Evolutionary conservation across 1,140 invertebrate genomes (phyloP).

Genomic region (Anoplolepis gracilipes): DNA sequence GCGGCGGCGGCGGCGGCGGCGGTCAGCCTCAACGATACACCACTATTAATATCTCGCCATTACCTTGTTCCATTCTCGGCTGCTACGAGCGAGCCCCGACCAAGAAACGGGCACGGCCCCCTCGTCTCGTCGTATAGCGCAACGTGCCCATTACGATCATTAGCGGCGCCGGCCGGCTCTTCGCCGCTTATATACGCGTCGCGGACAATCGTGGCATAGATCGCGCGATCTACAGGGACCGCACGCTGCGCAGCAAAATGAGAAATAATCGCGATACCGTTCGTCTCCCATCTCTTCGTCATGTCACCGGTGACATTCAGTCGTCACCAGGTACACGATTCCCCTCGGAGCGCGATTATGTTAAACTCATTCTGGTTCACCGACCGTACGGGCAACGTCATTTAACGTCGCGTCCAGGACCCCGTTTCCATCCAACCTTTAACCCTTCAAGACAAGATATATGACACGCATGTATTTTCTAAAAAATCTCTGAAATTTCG

Average conservation of each 20-base stretch:
- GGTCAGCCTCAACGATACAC: slow-evolving; percentile 9
- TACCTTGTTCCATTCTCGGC: slow-evolving; percentile 55
- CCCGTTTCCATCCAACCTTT: neutral
- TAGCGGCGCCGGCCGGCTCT: slow-evolving; percentile 46
- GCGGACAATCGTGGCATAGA: neutral
- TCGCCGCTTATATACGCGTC: slow-evolving; percentile 16
- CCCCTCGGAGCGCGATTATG: neutral
- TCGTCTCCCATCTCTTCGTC: slow-evolving; percentile 41
- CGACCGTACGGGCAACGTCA: slow-evolving; percentile 24
- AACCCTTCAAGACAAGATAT: neutral
- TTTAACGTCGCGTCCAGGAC: slow-evolving; percentile 1
- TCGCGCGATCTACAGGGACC: slow-evolving; percentile 55
- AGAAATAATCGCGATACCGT: slow-evolving; percentile 56
- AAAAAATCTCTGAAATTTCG: neutral
- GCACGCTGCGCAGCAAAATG: slow-evolving; percentile 53
- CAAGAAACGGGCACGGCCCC: slow-evolving; percentile 2
- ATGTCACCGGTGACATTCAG: slow-evolving; percentile 42
- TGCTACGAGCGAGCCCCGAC: slow-evolving; percentile 29
- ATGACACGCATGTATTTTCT: neutral
- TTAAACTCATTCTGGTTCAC: slow-evolving; percentile 42
- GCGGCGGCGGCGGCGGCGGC: slow-evolving; percentile 24
- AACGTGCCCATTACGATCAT: slow-evolving; percentile 61
- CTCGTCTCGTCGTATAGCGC: slow-evolving; percentile 15
- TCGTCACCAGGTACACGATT: slow-evolving; percentile 40
- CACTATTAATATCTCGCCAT: slow-evolving; percentile 61